Evolutionary conservation across 2,888 invertebrate species (phyloP), one percentile per base, ranked within the genome.

Genomic region (Branchipolynoe longqiensis): DNA sequence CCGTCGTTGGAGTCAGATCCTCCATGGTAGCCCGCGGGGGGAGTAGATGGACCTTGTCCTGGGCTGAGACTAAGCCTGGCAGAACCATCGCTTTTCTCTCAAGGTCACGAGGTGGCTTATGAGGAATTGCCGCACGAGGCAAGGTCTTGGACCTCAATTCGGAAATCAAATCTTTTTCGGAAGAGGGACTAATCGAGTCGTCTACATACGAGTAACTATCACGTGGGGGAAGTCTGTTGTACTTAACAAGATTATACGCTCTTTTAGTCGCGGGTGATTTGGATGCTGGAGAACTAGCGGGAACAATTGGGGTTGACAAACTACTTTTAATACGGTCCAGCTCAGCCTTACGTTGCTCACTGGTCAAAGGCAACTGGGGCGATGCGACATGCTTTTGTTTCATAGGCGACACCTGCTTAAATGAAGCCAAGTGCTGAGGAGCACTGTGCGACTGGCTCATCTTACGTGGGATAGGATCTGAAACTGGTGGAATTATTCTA

Each of bases 161-260:
- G 8, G 74, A 58, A 62, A 88, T 73, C 59, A 86, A 54, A 33
- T 85, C 86, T 31, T 87, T 86, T 38, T 88, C 88, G 8, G 59
- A 87, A 1, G 92, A 90, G 22, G 93, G 92, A 86, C 92, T 93
- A 3, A 93, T 89, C 0, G 93, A 92, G 88, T 94, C 94, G 90
- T 94, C 94, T 18, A 92, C 90, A 84, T 91, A 91, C 0, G 93
- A 94, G 85, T 90, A 93, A 86, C 92, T 93, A 86, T 91, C 91
- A 73, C 90, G 90, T 18, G 92, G 90, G 8, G 94, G 92, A 14
- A 94, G 86, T 62, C 86, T 85, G 48, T 73, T 87, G 78, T 82
- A 88, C 31, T 83, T 48, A 3, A 89, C 87, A 31, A 88, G 88
- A 36, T 89, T 88, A 78, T 87, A 87, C 25, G 85, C 85, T 18